A percentile compares a stretch with the other conserved stretches of the same genome.
Conservation (phyloP, 2,113 vertebrate species). For the Hemichromis elongatus region DNA sequence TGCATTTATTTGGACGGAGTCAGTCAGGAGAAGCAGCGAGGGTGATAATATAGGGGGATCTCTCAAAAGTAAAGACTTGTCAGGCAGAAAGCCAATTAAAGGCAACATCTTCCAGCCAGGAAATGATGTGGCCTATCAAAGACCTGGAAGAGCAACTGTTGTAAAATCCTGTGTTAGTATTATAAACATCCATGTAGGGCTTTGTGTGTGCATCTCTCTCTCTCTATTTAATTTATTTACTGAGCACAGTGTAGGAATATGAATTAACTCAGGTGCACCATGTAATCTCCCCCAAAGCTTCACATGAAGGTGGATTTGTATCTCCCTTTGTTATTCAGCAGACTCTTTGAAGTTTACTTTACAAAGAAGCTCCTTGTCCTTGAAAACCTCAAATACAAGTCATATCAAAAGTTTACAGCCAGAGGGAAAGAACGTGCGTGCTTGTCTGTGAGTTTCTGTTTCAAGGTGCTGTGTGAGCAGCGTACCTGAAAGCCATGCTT, state of each 20-base stretch:
- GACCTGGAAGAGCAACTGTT: not conserved
- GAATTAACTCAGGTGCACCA: not conserved
- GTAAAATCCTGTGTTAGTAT: not conserved
- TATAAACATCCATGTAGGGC: fast-evolving
- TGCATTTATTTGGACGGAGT: fast-evolving
- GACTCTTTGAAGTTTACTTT: not conserved
- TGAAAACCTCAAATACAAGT: not conserved
- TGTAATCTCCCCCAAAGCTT: not conserved
- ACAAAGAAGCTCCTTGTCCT: not conserved
- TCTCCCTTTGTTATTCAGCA: not conserved
- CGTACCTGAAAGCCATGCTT: slow-evolving; percentile 97
- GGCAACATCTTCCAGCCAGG: not conserved
- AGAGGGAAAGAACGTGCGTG: not conserved
- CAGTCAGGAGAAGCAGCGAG: not conserved
- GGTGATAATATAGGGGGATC: fast-evolving
- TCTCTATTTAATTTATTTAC: too few relatives aligned
- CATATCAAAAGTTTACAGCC: not conserved
- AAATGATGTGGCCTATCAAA: not conserved
- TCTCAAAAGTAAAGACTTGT: not conserved
- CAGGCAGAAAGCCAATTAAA: not conserved
- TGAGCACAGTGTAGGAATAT: not conserved
- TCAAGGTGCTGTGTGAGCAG: not conserved
- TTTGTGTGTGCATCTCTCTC: too few relatives aligned
- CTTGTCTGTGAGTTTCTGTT: not conserved
- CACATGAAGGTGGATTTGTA: slow-evolving; percentile 12